Evolutionary conservation across 2,797 vertebrate genomes (phyloP), one percentile per base, ranked within the genome.

Genomic region (Salarias fasciatus): DNA sequence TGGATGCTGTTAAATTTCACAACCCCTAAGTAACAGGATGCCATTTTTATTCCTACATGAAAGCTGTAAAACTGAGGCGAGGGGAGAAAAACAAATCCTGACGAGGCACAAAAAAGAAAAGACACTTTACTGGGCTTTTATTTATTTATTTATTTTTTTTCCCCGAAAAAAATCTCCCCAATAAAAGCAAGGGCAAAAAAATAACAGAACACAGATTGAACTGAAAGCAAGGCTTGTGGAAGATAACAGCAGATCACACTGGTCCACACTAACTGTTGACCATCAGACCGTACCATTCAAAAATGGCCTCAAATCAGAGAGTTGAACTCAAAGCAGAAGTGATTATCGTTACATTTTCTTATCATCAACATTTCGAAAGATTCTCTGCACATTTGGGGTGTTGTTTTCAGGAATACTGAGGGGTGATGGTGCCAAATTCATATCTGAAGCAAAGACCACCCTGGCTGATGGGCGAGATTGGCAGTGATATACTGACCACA

Each of bases 91-190:
- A 36, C 11, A 35, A 46, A 66, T 35, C 31, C 56, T 41, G 6
- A 35, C 33, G 49, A 66, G 58, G 63, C 52, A 77, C 49, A 80
- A 66, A 5, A 35, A 2, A 35, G 55, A 67, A 57, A 45, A 45
- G 35, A 77, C 80, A 63, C 65, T 69, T 75, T 77, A 60, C 42
- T 59, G 65, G 79, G 29, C 71, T 82, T 53, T 80, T 86, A 85
- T 72, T 79, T 68, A n/a, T n/a, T n/a, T n/a, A n/a, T n/a, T n/a
- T n/a, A n/a, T n/a, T n/a, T n/a, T n/a, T n/a, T n/a, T n/a, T n/a
- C n/a, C n/a, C n/a, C n/a, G n/a, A n/a, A n/a, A n/a, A n/a, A 51
- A 41, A 50, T 62, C 44, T 64, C 30, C 57, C 15, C 11, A 52
- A 55, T 69, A 75, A 71, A 74, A n/a, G 7, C 63, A 85, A 84